A percentile compares a stretch with the other conserved stretches of the same genome.
phyloP scores from a whole-genome alignment of 1,140 invertebrate species.

The Ditylenchus dipsaci region DNA sequence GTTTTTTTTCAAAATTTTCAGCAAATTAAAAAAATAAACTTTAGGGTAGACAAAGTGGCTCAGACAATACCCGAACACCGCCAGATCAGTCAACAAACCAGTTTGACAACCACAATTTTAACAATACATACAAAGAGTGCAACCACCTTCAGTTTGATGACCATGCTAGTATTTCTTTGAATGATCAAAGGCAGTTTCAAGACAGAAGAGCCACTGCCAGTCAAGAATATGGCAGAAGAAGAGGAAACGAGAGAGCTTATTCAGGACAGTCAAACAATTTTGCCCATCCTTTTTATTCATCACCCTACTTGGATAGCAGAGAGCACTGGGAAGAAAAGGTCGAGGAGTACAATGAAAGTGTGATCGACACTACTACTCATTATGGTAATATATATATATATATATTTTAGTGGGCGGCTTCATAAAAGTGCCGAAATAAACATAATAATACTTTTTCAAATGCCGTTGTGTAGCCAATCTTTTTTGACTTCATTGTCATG shows the following conservation, averaged over 20 bases:
- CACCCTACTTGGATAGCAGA: background rate
- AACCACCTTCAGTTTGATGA: background rate
- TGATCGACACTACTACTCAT: background rate
- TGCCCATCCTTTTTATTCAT: background rate
- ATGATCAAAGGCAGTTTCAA: background rate
- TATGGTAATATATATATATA: background rate
- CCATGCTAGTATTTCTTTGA: background rate
- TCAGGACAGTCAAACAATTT: background rate
- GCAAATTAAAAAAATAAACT: background rate
- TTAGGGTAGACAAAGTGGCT: slow-evolving; percentile 12
- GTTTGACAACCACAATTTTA: slow-evolving; percentile 7
- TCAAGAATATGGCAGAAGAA: background rate
- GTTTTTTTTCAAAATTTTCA: too few species aligned
- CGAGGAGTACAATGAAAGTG: background rate
- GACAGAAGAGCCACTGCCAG: background rate
- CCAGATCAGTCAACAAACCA: slow-evolving; percentile 10
- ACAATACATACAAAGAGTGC: background rate
- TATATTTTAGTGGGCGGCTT: too few species aligned
- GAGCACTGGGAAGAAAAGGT: background rate
- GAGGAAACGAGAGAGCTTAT: background rate
- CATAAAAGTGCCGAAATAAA: too few species aligned
- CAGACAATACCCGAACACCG: slow-evolving; percentile 17
- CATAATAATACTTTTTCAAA: too few species aligned
- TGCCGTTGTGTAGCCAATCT: too few species aligned
- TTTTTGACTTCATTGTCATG: too few species aligned